Base-by-base conservation (phyloP, 1,140 invertebrate species). In the Atopsyche davidsoni region DNA sequence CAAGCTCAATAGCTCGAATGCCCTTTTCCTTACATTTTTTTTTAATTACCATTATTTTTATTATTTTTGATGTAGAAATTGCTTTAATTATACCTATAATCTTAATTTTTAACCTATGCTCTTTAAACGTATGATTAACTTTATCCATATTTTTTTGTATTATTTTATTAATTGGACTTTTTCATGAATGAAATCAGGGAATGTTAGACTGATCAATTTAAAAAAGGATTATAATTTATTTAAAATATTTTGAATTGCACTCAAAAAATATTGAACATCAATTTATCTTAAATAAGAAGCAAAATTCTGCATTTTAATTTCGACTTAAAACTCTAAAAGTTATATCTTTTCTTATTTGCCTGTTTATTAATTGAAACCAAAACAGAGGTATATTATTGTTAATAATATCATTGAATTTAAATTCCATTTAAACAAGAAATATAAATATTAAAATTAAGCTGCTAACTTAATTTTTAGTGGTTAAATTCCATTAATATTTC, bases 61-160 rank as follows among this genome's bases (percentile, higher is more conserved):
- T 80, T 72, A 78, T 80, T 73, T 81, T 81, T 75, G 76, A 79
- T 75, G 66, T 80, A 51, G 78, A 80, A 76, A 76, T 80, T 68
- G 64, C 70, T 17, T 55, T 80, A 62, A 63, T 80, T 57, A 56
- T 80, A 11, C 76, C 76, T 16, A 63, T 77, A 57, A 70, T 77
- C 51, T 50, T 65, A 40, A 59, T 61, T 55, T 59, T 72, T 57
- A 61, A 63, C n/a, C n/a, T n/a, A 60, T 60, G 62, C 59, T 58
- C 57, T 44, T 69, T 68, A 2, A 51, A 35, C 59, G 51, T 72
- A 57, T 55, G 62, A 48, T 62, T 54, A 51, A 76, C 64, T 71
- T 54, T 60, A 55, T 58, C 62, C 58, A 61, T 51, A 55, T 70
- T 75, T 59, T 76, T 80, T 70, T 65, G 78, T 59, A 14, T 73